phyloP scores from a whole-genome alignment of 2,888 invertebrate genomes.

The Crocallis elinguaria region DNA sequence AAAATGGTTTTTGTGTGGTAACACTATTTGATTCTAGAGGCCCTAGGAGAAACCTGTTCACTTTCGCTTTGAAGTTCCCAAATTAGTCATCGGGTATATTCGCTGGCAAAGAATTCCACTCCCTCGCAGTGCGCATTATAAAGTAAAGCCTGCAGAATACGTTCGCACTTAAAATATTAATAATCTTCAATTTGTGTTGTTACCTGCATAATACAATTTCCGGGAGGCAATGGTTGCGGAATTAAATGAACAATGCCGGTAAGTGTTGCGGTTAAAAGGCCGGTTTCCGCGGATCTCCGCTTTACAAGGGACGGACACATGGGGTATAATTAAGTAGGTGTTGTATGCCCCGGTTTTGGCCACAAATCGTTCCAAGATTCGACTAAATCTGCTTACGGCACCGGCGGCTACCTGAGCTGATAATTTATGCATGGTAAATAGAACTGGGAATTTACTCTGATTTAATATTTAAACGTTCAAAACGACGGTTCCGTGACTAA shows the following conservation, averaged over 20 bases:
- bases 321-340: constrained; percentile 40
- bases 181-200: neutral
- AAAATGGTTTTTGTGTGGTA: too few species aligned
- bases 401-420: constrained; percentile 22
- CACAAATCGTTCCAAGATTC: constrained; percentile 39
- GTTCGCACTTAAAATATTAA: neutral
- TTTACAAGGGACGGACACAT: constrained; percentile 36
- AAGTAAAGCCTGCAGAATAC: neutral
- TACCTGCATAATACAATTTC: constrained; percentile 20
- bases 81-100: too few species aligned
- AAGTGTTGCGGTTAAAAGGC: constrained; percentile 35
- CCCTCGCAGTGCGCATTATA: too few species aligned
- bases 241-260: constrained; percentile 25
- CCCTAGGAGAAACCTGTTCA: too few species aligned
- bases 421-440: constrained; percentile 19
- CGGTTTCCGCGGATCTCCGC: constrained; percentile 23
- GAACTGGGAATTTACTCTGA: constrained; percentile 1
- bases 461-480: too few species aligned
- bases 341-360: constrained; percentile 32
- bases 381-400: constrained; percentile 26
- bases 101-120: too few species aligned
- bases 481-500: too few species aligned
- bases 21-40: too few species aligned
- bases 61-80: too few species aligned
- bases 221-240: constrained; percentile 17